Percentiles rank a stretch among this genome's conserved stretches.
phyloP scores from a whole-genome alignment of 2,113 vertebrate genomes.

The Spermophilus dauricus region DNA sequence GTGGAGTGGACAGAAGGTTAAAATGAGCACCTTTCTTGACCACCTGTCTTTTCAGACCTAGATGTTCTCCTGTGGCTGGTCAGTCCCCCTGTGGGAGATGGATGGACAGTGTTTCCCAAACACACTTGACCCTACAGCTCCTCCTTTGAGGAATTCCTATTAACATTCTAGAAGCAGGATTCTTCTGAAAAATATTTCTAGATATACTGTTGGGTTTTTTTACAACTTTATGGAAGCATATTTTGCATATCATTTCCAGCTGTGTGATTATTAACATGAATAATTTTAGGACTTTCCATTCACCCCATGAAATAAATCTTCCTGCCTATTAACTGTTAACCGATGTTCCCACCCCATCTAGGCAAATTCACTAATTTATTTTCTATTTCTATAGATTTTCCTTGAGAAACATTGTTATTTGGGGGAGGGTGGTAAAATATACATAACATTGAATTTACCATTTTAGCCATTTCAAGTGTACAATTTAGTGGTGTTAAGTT shows the following conservation, averaged over 20 bases:
- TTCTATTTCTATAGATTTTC: neutral
- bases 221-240: neutral
- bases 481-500: no score
- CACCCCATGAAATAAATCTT: neutral
- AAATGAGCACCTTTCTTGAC: no score
- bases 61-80: no score
- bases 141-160: neutral
- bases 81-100: no score
- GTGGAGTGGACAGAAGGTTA: no score
- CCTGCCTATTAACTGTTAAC: neutral
- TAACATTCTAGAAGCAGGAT: neutral
- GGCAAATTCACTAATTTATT: neutral
- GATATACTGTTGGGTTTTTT: neutral
- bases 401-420: neutral
- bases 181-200: neutral
- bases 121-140: no score
- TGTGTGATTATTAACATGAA: neutral
- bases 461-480: neutral
- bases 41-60: no score
- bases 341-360: neutral
- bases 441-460: neutral
- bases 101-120: no score
- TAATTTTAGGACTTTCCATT: neutral
- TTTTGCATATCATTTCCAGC: neutral
- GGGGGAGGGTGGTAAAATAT: neutral